Evolutionary conservation across 2,113 vertebrate species (phyloP).

Genomic region (Coptodon rendalli): DNA sequence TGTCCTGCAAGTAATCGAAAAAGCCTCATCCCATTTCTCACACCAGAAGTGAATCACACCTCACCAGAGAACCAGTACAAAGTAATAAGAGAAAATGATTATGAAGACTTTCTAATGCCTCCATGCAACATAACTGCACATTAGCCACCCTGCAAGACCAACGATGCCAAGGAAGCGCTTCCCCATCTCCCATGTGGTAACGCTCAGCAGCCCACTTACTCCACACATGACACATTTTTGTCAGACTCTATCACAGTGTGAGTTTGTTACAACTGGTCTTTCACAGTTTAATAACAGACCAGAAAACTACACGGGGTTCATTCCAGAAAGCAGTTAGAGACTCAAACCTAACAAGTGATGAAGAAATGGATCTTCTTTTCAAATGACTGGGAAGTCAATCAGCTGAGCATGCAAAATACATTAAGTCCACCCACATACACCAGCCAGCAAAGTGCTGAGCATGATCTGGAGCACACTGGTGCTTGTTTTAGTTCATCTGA

Average conservation of each 20-base stretch:
- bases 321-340: background rate
- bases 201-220: background rate
- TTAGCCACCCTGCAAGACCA: background rate
- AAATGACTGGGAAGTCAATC: background rate
- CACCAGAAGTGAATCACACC: background rate
- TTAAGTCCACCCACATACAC: background rate
- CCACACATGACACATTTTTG: background rate
- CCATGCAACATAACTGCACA: background rate
- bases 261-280: background rate
- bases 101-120: background rate
- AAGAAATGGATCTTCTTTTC: background rate
- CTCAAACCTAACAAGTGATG: background rate
- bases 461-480: background rate
- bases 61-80: background rate
- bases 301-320: background rate
- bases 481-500: background rate
- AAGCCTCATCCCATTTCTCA: background rate
- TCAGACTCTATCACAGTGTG: background rate
- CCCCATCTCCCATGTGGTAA: background rate
- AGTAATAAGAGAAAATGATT: background rate
- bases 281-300: background rate
- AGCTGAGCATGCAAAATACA: background rate
- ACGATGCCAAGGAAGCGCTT: background rate
- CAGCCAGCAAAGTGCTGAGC: background rate
- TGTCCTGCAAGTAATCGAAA: background rate